Evolutionary conservation across 2,113 vertebrate species (phyloP), one percentile per base, ranked within the genome.

Genomic region (Hassar affinis): DNA sequence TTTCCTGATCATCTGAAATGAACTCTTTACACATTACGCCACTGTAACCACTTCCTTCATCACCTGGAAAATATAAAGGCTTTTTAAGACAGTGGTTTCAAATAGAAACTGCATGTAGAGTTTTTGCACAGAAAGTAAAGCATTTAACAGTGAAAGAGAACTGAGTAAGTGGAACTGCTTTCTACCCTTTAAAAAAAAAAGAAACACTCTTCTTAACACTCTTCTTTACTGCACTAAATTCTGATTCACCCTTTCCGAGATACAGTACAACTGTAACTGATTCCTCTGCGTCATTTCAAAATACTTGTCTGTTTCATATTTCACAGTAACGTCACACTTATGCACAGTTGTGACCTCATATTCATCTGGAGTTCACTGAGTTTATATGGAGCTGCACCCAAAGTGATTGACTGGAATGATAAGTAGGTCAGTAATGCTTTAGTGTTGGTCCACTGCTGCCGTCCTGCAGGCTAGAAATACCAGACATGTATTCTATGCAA

Each of bases 1-100:
- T 57, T 52, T 35, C n/a, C 33, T 35, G 80, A 86, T 85, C 88
- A 87, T 42, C 54, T 79, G 38, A 25, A 82, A 35, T 61, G 8
- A 47, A 38, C 22, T 75, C 45, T 72, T 75, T 68, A 68, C 15
- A 33, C 25, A 18, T 54, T 52, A 75, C 20, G 38, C 52, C n/a
- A 74, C 14, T 78, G 35, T 56, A 38, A 52, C 12, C 12, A 35
- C 52, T 49, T 27, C 79, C 57, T 76, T 5, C 59, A 71, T 74
- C 47, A 35, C 10, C 42, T 27, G 12, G 47, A 38, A 62, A 62
- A 79, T 15, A 14, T 49, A 17, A 64, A 79, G 42, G n/a, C 22
- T 54, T 80, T 49, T 66, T 35, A 68, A 25, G 49, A 69, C 49
- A 54, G 61, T 15, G 42, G 10, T 56, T 56, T 81, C 45, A 45